A percentile compares a stretch with the other conserved stretches of the same genome.
phyloP scores from a whole-genome alignment of 2,113 vertebrate species.

The Ia io region DNA sequence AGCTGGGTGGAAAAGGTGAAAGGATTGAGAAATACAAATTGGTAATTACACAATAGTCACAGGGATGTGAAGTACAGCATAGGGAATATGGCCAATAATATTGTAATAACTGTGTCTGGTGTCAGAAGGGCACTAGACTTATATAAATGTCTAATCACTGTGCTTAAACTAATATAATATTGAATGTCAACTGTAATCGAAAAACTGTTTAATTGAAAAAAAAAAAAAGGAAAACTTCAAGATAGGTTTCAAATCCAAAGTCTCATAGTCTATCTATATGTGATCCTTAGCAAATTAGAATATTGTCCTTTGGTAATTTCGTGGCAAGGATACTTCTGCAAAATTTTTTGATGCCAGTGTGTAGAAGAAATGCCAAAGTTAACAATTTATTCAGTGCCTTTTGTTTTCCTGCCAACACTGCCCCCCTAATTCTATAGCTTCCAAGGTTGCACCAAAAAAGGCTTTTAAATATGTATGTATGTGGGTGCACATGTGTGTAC shows the following conservation, averaged over 20 bases:
- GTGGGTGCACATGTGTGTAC: neutral
- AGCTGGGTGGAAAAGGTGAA: neutral
- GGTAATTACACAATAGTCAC: neutral
- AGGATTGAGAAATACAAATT: neutral
- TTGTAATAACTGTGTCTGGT: neutral
- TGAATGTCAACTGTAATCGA: neutral
- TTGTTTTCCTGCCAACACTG: neutral
- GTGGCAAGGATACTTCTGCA: neutral
- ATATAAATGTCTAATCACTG: neutral
- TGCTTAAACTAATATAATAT: neutral
- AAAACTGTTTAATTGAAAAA: neutral
- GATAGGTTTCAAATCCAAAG: neutral
- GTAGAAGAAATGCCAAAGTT: neutral
- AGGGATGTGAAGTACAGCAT: neutral
- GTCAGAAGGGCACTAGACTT: neutral
- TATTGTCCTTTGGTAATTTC: neutral
- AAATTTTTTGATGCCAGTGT: neutral
- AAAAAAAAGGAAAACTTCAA: neutral
- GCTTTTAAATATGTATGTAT: neutral
- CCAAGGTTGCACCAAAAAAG: neutral
- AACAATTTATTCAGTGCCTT: neutral
- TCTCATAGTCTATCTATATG: neutral
- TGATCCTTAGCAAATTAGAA: neutral
- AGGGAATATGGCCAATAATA: neutral
- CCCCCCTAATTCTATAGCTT: neutral